Conservation (phyloP, 1,140 invertebrate species). For the Drosophila punjabiensis region DNA sequence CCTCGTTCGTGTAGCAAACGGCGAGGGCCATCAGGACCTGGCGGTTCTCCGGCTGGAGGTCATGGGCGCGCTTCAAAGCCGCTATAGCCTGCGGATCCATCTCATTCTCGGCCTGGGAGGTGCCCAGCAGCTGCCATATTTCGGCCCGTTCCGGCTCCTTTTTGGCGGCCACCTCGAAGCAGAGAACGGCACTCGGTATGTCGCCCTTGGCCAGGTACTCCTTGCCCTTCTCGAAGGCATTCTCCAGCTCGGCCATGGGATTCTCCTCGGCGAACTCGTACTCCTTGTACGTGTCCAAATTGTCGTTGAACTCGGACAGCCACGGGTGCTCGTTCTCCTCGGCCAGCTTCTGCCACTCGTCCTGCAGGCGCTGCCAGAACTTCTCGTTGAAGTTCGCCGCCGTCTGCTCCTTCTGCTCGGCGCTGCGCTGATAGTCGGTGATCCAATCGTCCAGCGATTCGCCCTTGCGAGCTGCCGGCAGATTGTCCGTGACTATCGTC, state of each 20-base stretch:
- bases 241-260: constrained; percentile 92
- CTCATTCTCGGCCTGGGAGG: constrained; percentile 94
- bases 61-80: constrained; percentile 94
- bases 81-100: constrained; percentile 94
- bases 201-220: constrained; percentile 93
- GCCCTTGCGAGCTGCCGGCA: constrained; percentile 33
- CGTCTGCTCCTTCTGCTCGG: constrained; percentile 75
- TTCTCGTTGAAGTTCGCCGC: constrained; percentile 87
- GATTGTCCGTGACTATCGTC: constrained; percentile 58
- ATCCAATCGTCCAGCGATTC: constrained; percentile 74
- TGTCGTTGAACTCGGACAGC: constrained; percentile 89
- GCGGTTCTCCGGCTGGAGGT: constrained; percentile 92
- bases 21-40: constrained; percentile 95
- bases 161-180: constrained; percentile 98
- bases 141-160: constrained; percentile 92
- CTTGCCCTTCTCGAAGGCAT: constrained; percentile 95
- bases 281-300: constrained; percentile 89
- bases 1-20: constrained; percentile 98
- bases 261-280: constrained; percentile 95
- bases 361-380: constrained; percentile 92
- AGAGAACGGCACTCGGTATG: constrained; percentile 96
- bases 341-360: constrained; percentile 91
- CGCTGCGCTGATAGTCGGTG: constrained; percentile 67
- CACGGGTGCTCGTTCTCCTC: constrained; percentile 88
- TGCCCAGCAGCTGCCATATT: constrained; percentile 93